Evolutionary conservation across 2,888 invertebrate species (phyloP).

Genomic region (Lasiommata megera): DNA sequence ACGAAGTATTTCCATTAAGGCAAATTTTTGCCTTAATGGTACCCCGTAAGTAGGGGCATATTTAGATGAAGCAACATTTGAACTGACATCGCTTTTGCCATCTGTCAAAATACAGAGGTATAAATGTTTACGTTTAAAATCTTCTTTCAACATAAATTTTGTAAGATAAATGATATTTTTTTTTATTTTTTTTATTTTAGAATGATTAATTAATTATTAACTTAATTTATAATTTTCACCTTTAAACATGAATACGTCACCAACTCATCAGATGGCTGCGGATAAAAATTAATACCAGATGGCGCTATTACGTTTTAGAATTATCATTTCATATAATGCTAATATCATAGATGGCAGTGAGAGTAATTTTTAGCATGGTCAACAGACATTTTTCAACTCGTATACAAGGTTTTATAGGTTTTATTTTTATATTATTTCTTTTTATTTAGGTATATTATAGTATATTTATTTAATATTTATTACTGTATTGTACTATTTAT

Average conservation of each 20-base stretch:
- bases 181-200: no score
- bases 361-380: not conserved
- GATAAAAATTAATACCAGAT: not conserved
- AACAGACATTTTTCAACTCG: no score
- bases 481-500: no score
- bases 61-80: constrained; percentile 1
- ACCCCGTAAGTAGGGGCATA: not conserved
- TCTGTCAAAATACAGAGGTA: constrained; percentile 5
- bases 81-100: constrained; percentile 14
- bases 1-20: no score
- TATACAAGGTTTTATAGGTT: no score
- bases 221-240: no score
- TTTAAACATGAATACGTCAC: no score
- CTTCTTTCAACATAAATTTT: not conserved
- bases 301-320: not conserved
- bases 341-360: not conserved
- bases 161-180: not conserved
- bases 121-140: not conserved
- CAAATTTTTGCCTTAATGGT: not conserved
- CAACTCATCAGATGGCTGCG: no score
- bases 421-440: no score
- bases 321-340: not conserved
- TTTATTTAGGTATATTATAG: no score
- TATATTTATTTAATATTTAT: no score
- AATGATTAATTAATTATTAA: no score